These are phyloP conservation scores for Tetheella fluctuosa DNA, from an alignment of 2,888 invertebrate species.

Conservation along the genomic window DNA sequence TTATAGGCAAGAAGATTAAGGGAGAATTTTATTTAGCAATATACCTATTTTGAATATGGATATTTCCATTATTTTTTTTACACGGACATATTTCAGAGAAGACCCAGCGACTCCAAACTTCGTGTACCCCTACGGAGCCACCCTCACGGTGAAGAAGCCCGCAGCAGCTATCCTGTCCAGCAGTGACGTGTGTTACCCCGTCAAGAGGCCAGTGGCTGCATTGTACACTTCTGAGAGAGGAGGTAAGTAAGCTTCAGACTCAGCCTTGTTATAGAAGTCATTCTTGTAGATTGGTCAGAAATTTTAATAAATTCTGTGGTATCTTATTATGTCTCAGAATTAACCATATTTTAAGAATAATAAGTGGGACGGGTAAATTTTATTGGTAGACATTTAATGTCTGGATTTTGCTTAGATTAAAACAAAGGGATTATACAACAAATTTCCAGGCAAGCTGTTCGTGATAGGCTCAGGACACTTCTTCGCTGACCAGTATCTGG, in stretches of 20 bases:
- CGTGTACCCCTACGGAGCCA: constrained; percentile 98
- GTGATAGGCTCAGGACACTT: constrained; percentile 97
- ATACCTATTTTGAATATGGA: too few species aligned
- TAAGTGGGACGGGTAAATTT: too few species aligned
- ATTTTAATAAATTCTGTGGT: too few species aligned
- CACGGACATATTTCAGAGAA: constrained; percentile 51
- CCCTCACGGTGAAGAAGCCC: constrained; percentile 95
- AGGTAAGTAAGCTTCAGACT: constrained; percentile 41
- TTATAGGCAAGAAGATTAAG: too few species aligned
- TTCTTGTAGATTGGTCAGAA: too few species aligned
- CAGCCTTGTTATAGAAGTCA: too few species aligned
- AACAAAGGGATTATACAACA: too few species aligned
- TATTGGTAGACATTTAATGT: too few species aligned
- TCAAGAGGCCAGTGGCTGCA: constrained; percentile 95
- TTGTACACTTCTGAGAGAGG: constrained; percentile 87
- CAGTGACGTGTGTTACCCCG: constrained; percentile 96
- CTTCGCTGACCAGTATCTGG: constrained; percentile 96
- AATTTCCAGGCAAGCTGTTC: constrained; percentile 88
- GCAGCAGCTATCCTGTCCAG: constrained; percentile 95
- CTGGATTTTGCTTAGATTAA: too few species aligned
- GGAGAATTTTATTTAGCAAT: not conserved
- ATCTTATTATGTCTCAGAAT: too few species aligned
- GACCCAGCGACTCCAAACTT: constrained; percentile 87
- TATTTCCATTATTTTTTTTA: too few species aligned
- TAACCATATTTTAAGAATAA: too few species aligned